Evolutionary conservation across 2,797 vertebrate species (phyloP).

Genomic region (Semotilus atromaculatus): DNA sequence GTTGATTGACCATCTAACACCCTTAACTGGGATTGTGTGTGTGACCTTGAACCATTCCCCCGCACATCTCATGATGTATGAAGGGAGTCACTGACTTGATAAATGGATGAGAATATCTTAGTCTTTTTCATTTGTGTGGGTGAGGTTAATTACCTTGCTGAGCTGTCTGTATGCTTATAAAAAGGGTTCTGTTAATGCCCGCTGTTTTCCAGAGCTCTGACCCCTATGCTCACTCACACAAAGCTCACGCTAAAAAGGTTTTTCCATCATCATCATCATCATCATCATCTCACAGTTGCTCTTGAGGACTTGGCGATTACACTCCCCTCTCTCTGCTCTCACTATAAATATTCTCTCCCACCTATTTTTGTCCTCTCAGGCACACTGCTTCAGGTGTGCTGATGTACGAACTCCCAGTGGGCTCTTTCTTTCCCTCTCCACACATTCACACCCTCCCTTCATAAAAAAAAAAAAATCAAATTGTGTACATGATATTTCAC

Average conservation of each 20-base stretch:
- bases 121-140: neutral
- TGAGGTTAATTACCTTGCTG: constrained; percentile 41
- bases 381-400: neutral
- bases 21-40: neutral
- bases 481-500: neutral
- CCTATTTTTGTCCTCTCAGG: neutral
- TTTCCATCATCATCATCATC: constrained; percentile 6
- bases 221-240: neutral
- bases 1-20: constrained; percentile 27
- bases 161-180: constrained; percentile 2
- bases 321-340: constrained; percentile 6
- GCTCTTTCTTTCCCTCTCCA: constrained; percentile 12
- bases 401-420: neutral
- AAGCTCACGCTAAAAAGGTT: neutral
- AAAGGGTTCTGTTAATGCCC: constrained; percentile 26
- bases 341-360: constrained; percentile 15
- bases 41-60: constrained; percentile 30
- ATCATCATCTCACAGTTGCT: constrained; percentile 1
- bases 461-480: neutral
- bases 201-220: constrained; percentile 28
- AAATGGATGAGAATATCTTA: constrained; percentile 23
- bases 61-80: neutral
- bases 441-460: neutral
- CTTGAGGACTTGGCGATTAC: constrained; percentile 8
- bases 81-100: constrained; percentile 25